These are phyloP conservation scores for Halichoerus grypus DNA, from an alignment of 2,113 vertebrate genomes.

Conservation along the genomic window DNA sequence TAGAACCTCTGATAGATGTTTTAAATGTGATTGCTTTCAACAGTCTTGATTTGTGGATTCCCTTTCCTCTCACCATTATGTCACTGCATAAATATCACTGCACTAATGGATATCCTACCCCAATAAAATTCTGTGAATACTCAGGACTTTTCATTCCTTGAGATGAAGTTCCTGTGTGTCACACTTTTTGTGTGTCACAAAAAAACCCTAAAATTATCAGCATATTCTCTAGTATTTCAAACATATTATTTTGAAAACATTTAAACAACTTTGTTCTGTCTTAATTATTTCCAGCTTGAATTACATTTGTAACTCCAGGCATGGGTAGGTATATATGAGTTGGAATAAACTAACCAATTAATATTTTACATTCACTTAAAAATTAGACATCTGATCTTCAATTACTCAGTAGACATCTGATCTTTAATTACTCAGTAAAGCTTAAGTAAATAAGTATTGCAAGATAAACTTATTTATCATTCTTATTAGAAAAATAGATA, in stretches of 20 bases:
- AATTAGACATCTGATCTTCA: conserved; percentile 74
- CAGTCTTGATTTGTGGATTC: neutral
- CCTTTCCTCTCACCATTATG: conserved; percentile 10
- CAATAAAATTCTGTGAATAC: neutral
- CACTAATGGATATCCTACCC: neutral
- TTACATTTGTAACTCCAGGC: conserved; percentile 56
- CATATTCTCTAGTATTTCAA: neutral
- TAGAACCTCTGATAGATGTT: neutral
- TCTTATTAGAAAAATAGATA: conserved; percentile 71
- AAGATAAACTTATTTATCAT: conserved; percentile 78
- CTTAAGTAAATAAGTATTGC: conserved; percentile 81
- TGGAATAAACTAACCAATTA: conserved; percentile 82
- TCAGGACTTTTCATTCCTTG: neutral
- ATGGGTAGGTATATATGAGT: conserved; percentile 47
- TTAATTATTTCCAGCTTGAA: conserved; percentile 71
- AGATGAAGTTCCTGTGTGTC: neutral
- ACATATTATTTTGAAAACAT: conserved; percentile 53
- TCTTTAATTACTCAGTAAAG: conserved; percentile 81
- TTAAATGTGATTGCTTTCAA: conserved; percentile 54
- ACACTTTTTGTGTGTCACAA: neutral
- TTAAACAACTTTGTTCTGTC: conserved; percentile 63
- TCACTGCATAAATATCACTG: neutral
- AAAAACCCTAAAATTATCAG: neutral
- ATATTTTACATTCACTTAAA: conserved; percentile 82
- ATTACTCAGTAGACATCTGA: conserved; percentile 70